Conservation (phyloP, 2,888 invertebrate species). For the Eristalis intricaria region DNA sequence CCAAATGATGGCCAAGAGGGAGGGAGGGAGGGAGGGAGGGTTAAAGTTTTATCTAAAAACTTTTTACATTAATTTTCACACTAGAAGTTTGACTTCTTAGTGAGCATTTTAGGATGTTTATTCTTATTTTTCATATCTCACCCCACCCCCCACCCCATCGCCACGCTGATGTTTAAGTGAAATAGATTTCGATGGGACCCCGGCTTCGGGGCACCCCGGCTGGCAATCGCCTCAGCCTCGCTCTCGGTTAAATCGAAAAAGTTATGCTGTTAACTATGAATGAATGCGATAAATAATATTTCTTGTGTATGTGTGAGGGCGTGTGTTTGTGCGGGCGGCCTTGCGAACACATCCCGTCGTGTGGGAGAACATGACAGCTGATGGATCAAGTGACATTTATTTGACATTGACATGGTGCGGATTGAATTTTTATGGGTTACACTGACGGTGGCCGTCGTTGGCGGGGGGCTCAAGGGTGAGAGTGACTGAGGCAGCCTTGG, state of each 20-base stretch:
- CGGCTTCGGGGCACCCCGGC: background rate
- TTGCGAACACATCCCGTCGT: background rate
- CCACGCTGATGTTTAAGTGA: slow-evolving; percentile 23
- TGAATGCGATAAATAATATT: slow-evolving; percentile 22
- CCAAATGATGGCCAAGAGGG: background rate
- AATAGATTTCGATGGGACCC: slow-evolving; percentile 50
- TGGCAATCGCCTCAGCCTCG: background rate
- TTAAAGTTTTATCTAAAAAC: slow-evolving; percentile 69
- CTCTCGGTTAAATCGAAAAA: slow-evolving; percentile 57
- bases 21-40: background rate
- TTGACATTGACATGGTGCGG: background rate
- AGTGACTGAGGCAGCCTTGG: background rate
- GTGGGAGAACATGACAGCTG: background rate
- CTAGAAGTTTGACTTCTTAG: slow-evolving; percentile 61
- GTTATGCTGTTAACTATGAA: slow-evolving; percentile 40
- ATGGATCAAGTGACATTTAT: background rate
- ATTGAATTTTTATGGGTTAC: background rate
- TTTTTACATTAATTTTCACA: slow-evolving; percentile 71
- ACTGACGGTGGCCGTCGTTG: background rate
- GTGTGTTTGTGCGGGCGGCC: no score
- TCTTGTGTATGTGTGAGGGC: background rate
- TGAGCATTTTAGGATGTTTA: slow-evolving; percentile 58
- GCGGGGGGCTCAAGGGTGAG: background rate
- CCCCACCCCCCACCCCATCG: no score
- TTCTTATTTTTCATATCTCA: slow-evolving; percentile 34